Evolutionary conservation across 1,140 invertebrate genomes (phyloP).

Genomic region (Onthophagus taurus): DNA sequence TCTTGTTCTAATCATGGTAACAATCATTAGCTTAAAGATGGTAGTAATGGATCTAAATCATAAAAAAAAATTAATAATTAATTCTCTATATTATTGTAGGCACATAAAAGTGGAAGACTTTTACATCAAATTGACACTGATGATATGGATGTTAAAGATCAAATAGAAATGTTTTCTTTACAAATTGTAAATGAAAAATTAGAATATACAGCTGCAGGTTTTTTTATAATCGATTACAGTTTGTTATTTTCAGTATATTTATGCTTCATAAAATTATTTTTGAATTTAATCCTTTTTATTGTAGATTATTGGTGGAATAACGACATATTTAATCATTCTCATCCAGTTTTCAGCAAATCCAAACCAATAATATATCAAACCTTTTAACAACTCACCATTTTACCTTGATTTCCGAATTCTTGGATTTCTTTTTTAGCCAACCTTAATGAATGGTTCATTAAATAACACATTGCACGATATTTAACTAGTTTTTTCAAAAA

Average conservation of each 20-base stretch:
- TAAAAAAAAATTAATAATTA: not conserved
- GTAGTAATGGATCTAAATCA: too few relatives aligned
- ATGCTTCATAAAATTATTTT: not conserved
- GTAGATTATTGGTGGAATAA: conserved; percentile 24
- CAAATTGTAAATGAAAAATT: conserved; percentile 23
- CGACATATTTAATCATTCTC: conserved; percentile 25
- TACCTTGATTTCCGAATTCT: conserved; percentile 20
- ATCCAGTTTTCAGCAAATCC: conserved; percentile 21
- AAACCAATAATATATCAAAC: conserved; percentile 1
- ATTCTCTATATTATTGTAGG: conserved; percentile 11
- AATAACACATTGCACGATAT: conserved; percentile 47
- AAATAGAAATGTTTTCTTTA: conserved; percentile 27
- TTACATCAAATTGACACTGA: conserved; percentile 23
- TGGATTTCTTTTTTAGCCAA: conserved; percentile 39
- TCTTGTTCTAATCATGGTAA: not conserved
- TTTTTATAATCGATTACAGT: conserved; percentile 23
- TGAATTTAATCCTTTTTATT: conserved; percentile 10
- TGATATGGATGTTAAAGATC: conserved; percentile 18
- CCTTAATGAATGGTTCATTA: conserved; percentile 45
- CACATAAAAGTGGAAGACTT: conserved; percentile 19
- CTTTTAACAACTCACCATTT: conserved; percentile 9
- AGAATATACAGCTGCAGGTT: conserved; percentile 24
- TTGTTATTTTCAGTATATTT: conserved; percentile 21
- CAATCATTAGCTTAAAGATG: not conserved
- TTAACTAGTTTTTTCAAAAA: conserved; percentile 49